A percentile compares a stretch with the other conserved stretches of the same genome.
phyloP scores from a whole-genome alignment of 2,113 vertebrate genomes.

The Anhinga anhinga region DNA sequence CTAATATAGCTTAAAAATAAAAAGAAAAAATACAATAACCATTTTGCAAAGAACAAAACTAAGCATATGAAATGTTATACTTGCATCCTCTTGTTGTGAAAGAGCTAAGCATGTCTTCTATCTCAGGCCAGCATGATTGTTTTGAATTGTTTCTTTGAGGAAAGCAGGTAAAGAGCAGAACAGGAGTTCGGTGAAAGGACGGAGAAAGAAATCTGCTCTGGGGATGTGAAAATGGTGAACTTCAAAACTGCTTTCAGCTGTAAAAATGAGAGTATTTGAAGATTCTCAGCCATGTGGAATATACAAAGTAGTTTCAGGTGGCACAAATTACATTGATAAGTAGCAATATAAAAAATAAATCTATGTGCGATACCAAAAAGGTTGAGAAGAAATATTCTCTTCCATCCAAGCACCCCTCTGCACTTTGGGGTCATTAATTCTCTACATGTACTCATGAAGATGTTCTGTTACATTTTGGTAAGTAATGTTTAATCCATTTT shows the following conservation, averaged over 20 bases:
- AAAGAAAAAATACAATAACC: neutral
- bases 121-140: neutral
- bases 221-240: neutral
- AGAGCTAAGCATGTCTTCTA: neutral
- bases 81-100: neutral
- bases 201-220: neutral
- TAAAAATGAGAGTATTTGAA: neutral
- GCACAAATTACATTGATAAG: neutral
- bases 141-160: neutral
- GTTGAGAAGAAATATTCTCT: neutral
- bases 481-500: conserved; percentile 27
- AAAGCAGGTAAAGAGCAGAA: neutral
- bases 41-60: neutral
- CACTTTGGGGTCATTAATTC: neutral
- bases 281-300: neutral
- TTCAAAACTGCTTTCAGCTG: neutral
- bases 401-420: neutral
- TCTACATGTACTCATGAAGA: neutral
- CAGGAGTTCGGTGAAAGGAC: neutral
- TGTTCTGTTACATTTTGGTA: neutral
- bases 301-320: neutral
- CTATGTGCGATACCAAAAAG: neutral
- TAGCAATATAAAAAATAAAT: neutral
- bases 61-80: neutral
- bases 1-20: neutral